Percentiles rank a stretch among this genome's conserved stretches.
Evolutionary conservation across 2,113 vertebrate genomes (phyloP).

Genomic region (Eulemur macaco): DNA sequence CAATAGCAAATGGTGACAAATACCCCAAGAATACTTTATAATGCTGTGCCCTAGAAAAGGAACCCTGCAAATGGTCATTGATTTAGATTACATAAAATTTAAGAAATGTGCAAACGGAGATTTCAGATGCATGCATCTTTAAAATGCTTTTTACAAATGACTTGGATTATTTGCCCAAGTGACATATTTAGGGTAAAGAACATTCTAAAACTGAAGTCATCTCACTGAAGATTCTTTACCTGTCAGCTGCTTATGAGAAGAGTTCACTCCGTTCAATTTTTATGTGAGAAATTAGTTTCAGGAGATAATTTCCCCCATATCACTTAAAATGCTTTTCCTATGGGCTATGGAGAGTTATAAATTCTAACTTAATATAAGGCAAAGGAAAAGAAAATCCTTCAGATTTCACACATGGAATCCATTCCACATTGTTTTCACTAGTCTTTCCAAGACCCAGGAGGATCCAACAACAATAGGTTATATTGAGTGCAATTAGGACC

Average conservation of each 20-base stretch:
- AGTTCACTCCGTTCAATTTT: slow-evolving; percentile 73
- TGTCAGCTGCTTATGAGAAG: slow-evolving; percentile 75
- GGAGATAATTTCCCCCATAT: slow-evolving; percentile 75
- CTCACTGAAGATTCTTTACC: slow-evolving; percentile 71
- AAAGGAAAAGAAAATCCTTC: slow-evolving; percentile 35
- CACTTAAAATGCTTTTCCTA: slow-evolving; percentile 64
- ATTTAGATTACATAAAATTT: background rate
- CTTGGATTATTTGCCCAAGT: slow-evolving; percentile 47
- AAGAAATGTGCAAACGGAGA: background rate
- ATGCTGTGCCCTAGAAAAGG: background rate
- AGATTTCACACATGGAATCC: slow-evolving; percentile 56
- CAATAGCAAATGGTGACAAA: background rate
- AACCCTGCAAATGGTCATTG: background rate
- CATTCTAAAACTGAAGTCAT: slow-evolving; percentile 70
- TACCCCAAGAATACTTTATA: background rate
- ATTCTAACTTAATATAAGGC: slow-evolving; percentile 32
- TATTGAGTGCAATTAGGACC: slow-evolving; percentile 22
- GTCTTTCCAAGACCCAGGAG: slow-evolving; percentile 45
- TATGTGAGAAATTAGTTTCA: slow-evolving; percentile 79
- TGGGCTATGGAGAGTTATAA: slow-evolving; percentile 61
- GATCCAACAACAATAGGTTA: slow-evolving; percentile 24
- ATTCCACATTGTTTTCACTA: slow-evolving; percentile 47
- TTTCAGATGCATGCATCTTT: background rate
- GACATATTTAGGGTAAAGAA: slow-evolving; percentile 70
- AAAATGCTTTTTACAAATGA: background rate